Base-by-base conservation (phyloP, 2,888 invertebrate genomes). In the Taphrorychus bicolor region DNA sequence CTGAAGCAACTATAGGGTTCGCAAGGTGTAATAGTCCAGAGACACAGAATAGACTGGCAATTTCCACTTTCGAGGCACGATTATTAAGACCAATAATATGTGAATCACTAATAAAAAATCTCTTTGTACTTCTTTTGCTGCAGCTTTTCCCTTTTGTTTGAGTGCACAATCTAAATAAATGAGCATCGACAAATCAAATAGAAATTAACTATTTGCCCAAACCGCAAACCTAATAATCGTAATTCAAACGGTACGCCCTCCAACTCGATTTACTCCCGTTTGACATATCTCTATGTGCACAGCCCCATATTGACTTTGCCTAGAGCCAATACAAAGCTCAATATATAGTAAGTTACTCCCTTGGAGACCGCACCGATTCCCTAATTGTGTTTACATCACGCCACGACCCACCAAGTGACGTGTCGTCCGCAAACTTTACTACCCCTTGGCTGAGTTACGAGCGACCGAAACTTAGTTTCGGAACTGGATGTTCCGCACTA, bases 371-470 rank as follows among this genome's bases (percentile, higher is more conserved):
- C 62, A 59, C 66, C 64, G 59, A 70, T 68, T 68, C 68, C 70
- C 70, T 70, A 72, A 72, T 70, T 72, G 70, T 71, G 70, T 72
- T 72, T 72, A 72, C 70, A 72, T 72, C 72, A 72, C 70, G 67
- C 69, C 24, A 52, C 49, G 64, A 59, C 71, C 66, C 70, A 69
- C 72, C 73, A 70, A 66, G 70, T 69, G 74, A 71, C 73, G 73
- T 74, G 74, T 74, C 74, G 73, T 73, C 71, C 67, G 60, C 69
- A 63, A 70, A 62, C 58, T 66, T 67, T 67, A 67, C 67, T 62
- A 51, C 59, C 62, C 67, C 53, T 5, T 61, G 53, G 58, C 52
- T 62, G 61, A 67, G 48, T 52, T 49, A 23, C 40, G 45, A 32
- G n/a, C 40, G 48, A 23, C 42, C 23, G 41, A 59, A 67, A 67